Base-by-base conservation (phyloP, 1,140 invertebrate genomes). In the Drosophila gunungcola region DNA sequence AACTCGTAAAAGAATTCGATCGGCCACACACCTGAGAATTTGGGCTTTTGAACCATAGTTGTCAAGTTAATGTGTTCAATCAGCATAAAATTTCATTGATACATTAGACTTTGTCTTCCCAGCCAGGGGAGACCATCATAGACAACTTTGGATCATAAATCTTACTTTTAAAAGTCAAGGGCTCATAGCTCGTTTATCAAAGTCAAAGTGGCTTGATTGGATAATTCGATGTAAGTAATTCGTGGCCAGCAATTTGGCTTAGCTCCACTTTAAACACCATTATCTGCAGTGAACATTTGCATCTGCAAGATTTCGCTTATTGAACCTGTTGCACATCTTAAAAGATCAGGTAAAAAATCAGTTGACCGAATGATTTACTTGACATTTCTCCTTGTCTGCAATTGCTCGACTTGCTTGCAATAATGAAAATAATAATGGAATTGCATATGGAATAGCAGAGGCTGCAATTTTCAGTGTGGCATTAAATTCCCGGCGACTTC, bases 351-450 rank as follows among this genome's bases (percentile, higher is more conserved):
- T 54, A 60, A 56, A 80, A 82, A 82, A 55, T 56, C 68, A 73
- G 53, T 61, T 83, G 70, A 46, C 54, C 60, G 63, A 57, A 72
- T 84, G 81, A 84, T 80, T 80, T 73, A 80, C 83, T 70, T 85
- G 65, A 77, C 81, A 85, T 76, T 60, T 78, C 43, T 25, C 1
- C 32, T 43, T 42, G 57, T 34, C 43, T 39, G 27, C 41, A 34
- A 29, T 51, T 34, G 48, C 48, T 5, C 27, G 27, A n/a, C 12
- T 16, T 51, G 39, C 12, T 21, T 48, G 51, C 48, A 68, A 73
- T 51, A 60, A 78, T 58, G 63, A 67, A 48, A 78, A 74, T 73
- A 70, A 60, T 75, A 61, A 72, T 68, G 38, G 48, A 56, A 67
- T 52, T 73, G 58, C 72, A 81, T 49, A 64, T 76, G 67, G 46